These are phyloP conservation scores for Morone saxatilis DNA, from an alignment of 2,113 vertebrate genomes.

Conservation along the genomic window DNA sequence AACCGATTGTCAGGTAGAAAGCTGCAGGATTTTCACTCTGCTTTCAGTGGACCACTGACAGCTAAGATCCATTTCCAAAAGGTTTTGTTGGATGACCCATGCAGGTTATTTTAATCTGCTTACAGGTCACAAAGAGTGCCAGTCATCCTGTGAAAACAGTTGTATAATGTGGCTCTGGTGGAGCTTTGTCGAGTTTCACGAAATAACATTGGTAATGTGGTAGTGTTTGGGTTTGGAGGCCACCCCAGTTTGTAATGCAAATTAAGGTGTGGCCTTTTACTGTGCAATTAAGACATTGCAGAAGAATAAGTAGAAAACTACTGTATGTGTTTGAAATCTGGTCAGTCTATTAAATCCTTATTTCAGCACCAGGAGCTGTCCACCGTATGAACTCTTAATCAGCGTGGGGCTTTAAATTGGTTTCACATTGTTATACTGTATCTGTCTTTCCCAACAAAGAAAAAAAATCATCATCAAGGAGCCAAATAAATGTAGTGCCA, in stretches of 20 bases:
- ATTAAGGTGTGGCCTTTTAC: background rate
- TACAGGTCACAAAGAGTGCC: too few species aligned
- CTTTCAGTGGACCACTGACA: too few species aligned
- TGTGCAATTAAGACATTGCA: too few species aligned
- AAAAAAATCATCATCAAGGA: too few species aligned
- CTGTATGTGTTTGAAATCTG: too few species aligned
- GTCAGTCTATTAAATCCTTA: background rate
- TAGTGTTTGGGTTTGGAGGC: background rate
- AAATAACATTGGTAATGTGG: background rate
- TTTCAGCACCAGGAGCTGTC: conserved; percentile 56
- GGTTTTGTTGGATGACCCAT: too few species aligned
- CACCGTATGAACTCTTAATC: background rate
- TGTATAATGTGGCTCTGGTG: background rate
- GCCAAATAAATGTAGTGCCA: too few species aligned
- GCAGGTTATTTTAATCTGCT: too few species aligned
- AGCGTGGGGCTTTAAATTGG: background rate
- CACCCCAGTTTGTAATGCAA: background rate
- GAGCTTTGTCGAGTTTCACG: too few species aligned
- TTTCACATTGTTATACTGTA: background rate
- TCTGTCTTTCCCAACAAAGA: too few species aligned
- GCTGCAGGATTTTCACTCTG: background rate
- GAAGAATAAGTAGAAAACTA: too few species aligned
- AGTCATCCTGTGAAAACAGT: background rate
- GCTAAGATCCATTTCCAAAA: too few species aligned
- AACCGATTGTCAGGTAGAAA: background rate